Percentiles rank a stretch among this genome's conserved stretches.
phyloP scores from a whole-genome alignment of 2,797 vertebrate species.

The Limnodromus scolopaceus region DNA sequence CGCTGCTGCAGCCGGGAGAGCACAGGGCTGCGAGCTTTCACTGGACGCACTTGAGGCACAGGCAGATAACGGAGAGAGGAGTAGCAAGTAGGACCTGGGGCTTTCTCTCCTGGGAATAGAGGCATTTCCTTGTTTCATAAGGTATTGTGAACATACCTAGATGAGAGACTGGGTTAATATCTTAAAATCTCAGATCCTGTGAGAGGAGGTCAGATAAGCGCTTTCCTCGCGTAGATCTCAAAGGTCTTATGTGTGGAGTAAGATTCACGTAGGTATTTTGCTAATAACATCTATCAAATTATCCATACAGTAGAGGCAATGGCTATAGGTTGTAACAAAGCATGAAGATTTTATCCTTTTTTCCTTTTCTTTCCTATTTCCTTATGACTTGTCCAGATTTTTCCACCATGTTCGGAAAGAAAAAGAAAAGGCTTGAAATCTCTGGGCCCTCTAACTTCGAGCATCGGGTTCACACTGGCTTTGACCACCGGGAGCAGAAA shows the following conservation, averaged over 20 bases:
- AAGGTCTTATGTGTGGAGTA: not conserved
- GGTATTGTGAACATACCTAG: not conserved
- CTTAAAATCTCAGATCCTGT: not conserved
- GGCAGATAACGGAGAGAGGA: not conserved
- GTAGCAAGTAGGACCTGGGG: not conserved
- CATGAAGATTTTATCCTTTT: not conserved
- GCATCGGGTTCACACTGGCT: conserved; percentile 97
- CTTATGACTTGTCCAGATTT: conserved; percentile 77
- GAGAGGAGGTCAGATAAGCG: not conserved
- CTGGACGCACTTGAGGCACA: rapidly evolving
- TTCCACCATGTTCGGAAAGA: conserved; percentile 98
- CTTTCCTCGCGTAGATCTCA: not conserved
- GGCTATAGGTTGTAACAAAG: not conserved
- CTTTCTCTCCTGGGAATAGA: not conserved
- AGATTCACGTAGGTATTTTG: not conserved
- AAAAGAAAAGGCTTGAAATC: conserved; percentile 98
- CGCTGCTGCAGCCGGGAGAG: not conserved
- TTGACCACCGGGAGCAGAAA: conserved; percentile 94
- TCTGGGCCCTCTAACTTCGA: conserved; percentile 98
- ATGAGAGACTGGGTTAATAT: not conserved
- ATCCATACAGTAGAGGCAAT: not conserved
- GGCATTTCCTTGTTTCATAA: not conserved
- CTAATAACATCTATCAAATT: not conserved
- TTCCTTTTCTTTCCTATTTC: not conserved
- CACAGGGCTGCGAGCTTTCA: not conserved